These are phyloP conservation scores for Panthera uncia DNA, from an alignment of 2,113 vertebrate genomes.

Conservation along the genomic window DNA sequence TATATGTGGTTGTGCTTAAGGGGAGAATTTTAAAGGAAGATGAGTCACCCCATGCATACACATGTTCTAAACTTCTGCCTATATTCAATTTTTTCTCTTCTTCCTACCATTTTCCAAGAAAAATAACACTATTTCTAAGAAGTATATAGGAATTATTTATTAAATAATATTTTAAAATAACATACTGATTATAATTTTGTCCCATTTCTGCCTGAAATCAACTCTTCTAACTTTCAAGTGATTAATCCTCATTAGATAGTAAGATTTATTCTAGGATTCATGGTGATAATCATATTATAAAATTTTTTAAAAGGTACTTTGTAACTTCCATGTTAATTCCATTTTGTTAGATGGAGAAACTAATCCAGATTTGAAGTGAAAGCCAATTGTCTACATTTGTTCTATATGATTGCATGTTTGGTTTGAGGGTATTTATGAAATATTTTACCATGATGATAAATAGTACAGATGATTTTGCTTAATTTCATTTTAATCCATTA, in stretches of 20 bases:
- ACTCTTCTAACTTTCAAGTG: slow-evolving; percentile 40
- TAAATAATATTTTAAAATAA: slow-evolving; percentile 13
- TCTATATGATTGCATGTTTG: background rate
- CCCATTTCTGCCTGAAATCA: background rate
- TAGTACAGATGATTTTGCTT: background rate
- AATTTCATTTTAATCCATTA: slow-evolving; percentile 20
- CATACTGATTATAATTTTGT: background rate
- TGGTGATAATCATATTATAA: background rate
- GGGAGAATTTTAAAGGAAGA: background rate
- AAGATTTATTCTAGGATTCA: background rate
- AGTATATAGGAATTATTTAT: background rate
- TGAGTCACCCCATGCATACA: background rate
- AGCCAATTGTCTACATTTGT: background rate
- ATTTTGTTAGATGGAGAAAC: background rate
- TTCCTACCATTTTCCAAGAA: background rate
- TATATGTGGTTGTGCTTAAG: background rate
- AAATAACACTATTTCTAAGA: background rate
- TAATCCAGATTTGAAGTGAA: background rate
- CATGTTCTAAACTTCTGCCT: background rate
- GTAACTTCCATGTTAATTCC: background rate
- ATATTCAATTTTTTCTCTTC: background rate
- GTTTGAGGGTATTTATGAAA: background rate
- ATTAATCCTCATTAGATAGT: background rate
- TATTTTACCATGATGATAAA: slow-evolving; percentile 27
- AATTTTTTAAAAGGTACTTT: background rate